Base-by-base conservation (phyloP, 2,888 invertebrate genomes). In the Parapristionchus giblindavisi region DNA sequence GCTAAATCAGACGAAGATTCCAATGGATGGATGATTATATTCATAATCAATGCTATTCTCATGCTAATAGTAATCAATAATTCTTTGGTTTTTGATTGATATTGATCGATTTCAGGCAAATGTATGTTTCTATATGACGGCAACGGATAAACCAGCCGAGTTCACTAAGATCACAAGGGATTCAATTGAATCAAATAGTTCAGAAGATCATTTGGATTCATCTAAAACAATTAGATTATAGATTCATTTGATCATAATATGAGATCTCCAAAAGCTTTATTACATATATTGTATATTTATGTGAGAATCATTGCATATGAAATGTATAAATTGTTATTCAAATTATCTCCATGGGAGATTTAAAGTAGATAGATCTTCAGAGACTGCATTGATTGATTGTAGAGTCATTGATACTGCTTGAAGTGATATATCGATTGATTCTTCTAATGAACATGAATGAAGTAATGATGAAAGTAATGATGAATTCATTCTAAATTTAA, bases 91-190 rank as follows among this genome's bases (percentile, higher is more conserved):
- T 8, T 52, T 52, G 60, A 29, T 3, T 29, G 14, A 5, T 2
- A 63, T 14, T 8, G 54, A n/a, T 54, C 11, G 5, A n/a, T 63
- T 84, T 40, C 56, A 83, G 79, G 85, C 82, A 2, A 84, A 83
- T 60, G 75, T 79, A 32, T 38, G 77, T 4, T 84, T 84, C 76
- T 80, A 79, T 75, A 76, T 79, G 66, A 78, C 79, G 58, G 81
- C 80, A 3, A 84, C 83, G 17, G 84, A 83, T 72, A 40, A 84
- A 75, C 84, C 84, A 36, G 82, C 81, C 27, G 71, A 77, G 32
- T 84, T 84, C 75, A 83, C 83, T 0, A 76, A 75, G 40, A 80
- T 82, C n/a, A 81, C 83, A 2, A 51, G 68, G 36, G 6, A 29
- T 5, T 40, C 63, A 11, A 65, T 6, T 21, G 63, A 65, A 43